Evolutionary conservation across 2,113 vertebrate species (phyloP), one percentile per base, ranked within the genome.

Genomic region (Mesocricetus auratus): DNA sequence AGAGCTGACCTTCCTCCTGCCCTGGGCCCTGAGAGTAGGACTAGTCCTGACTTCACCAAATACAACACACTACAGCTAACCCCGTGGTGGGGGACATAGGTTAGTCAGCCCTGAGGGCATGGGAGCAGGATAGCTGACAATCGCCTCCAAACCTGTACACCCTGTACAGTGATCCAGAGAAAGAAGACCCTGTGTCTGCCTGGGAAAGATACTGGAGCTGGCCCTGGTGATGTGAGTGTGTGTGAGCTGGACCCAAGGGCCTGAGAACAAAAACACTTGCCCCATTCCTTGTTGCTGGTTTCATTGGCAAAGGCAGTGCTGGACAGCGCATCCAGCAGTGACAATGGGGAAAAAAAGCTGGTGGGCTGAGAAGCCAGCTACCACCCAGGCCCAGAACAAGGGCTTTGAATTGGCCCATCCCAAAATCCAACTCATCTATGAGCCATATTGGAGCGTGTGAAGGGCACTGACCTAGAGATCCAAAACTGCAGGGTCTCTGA

Each of bases 1-100:
- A 8, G 17, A 71, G 36, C 36, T 71, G 69, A 71, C 36, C 36
- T 9, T 66, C 36, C 36, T 13, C 36, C 62, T 64, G n/a, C n/a
- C n/a, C 7, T 2, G 3, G 16, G n/a, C 36, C 69, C n/a, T 0
- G 7, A 9, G 69, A n/a, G 36, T 71, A 31, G 17, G 7, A n/a
- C 17, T n/a, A 71, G 68, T 17, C 69, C 36, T 71, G 69, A 2
- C 36, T 16, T n/a, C 7, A 19, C 68, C 17, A 71, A 36, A 16
- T n/a, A 5, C 68, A 71, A 36, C 68, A 21, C 36, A 19, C 17
- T 71, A 21, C n/a, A 9, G 17, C 69, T 39, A 21, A 39, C 5
- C 24, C 62, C n/a, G 69, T 71, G 17, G 7, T 39, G 17, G 36
- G 68, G 36, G 7, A 39, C 7, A 9, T 21, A 39, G 36, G 8